phyloP scores from a whole-genome alignment of 1,140 invertebrate species.

The Thrips palmi region DNA sequence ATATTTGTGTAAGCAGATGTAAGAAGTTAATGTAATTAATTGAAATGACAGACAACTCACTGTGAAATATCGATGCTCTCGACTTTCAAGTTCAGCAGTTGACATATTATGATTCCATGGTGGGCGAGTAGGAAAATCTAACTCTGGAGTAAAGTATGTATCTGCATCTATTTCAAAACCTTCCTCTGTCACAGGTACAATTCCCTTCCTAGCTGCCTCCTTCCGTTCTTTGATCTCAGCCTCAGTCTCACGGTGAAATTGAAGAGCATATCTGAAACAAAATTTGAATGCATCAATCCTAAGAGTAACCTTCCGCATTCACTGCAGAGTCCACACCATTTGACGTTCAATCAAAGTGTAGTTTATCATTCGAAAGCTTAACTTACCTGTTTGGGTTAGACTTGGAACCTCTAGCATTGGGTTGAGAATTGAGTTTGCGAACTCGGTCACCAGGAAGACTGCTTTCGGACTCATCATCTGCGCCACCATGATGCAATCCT shows the following conservation, averaged over 20 bases:
- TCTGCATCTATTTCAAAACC: constrained; percentile 49
- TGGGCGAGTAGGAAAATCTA: constrained; percentile 68
- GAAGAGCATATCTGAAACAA: constrained; percentile 39
- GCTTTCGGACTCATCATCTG: constrained; percentile 11
- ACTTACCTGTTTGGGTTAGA: constrained; percentile 18
- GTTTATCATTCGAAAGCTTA: not conserved
- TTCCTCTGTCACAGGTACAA: constrained; percentile 31
- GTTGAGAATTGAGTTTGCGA: constrained; percentile 23
- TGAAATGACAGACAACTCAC: too few relatives aligned
- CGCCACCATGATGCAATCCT: constrained; percentile 7
- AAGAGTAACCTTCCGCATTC: constrained; percentile 1
- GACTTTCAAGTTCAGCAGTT: constrained; percentile 47
- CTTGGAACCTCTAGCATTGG: constrained; percentile 17
- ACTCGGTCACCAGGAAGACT: constrained; percentile 9
- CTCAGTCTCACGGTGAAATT: constrained; percentile 52
- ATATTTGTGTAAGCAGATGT: too few relatives aligned
- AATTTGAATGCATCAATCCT: constrained; percentile 7
- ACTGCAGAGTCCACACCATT: not conserved
- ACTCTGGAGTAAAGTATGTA: constrained; percentile 47
- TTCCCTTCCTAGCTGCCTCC: constrained; percentile 36
- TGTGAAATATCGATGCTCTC: constrained; percentile 57
- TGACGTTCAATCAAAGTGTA: not conserved
- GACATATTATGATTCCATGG: constrained; percentile 56
- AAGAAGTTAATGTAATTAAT: too few relatives aligned
- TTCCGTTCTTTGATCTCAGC: constrained; percentile 44